phyloP scores from a whole-genome alignment of 2,113 vertebrate species.

The Oreotrochilus melanogaster region DNA sequence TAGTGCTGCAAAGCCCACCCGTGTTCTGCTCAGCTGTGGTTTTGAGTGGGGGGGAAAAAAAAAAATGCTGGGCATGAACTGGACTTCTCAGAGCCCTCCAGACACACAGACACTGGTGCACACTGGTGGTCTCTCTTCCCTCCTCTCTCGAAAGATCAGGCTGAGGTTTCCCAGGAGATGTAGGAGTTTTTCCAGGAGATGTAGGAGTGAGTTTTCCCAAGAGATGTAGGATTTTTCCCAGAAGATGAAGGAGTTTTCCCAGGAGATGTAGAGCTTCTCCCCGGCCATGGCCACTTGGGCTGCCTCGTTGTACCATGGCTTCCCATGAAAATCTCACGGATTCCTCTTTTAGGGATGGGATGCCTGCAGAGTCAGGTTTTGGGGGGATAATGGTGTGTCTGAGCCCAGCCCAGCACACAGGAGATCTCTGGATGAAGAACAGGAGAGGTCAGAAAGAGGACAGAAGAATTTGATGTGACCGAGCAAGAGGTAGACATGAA shows the following conservation, averaged over 20 bases:
- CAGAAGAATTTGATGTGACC: neutral
- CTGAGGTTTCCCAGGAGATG: neutral
- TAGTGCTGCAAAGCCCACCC: neutral
- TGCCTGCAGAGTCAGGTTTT: neutral
- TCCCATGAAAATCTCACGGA: too few relatives aligned
- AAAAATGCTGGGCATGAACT: neutral
- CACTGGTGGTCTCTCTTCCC: neutral
- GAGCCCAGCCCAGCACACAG: neutral
- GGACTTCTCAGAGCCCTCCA: neutral
- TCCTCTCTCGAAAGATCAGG: neutral
- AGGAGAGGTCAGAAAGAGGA: neutral
- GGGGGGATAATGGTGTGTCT: neutral
- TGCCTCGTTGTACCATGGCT: too few relatives aligned
- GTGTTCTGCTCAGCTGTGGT: neutral
- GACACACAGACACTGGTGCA: too few relatives aligned
- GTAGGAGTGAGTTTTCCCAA: too few relatives aligned
- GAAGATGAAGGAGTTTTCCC: too few relatives aligned
- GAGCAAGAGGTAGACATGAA: neutral
- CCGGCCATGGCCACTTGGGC: too few relatives aligned
- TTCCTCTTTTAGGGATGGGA: too few relatives aligned
- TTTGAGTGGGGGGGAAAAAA: neutral
- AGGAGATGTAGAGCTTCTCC: too few relatives aligned
- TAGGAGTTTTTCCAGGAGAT: too few relatives aligned
- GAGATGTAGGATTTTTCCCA: too few relatives aligned
- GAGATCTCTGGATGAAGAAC: neutral